Conservation (phyloP, 1,140 invertebrate genomes). For the silkworm (Bombyx mori) region DNA sequence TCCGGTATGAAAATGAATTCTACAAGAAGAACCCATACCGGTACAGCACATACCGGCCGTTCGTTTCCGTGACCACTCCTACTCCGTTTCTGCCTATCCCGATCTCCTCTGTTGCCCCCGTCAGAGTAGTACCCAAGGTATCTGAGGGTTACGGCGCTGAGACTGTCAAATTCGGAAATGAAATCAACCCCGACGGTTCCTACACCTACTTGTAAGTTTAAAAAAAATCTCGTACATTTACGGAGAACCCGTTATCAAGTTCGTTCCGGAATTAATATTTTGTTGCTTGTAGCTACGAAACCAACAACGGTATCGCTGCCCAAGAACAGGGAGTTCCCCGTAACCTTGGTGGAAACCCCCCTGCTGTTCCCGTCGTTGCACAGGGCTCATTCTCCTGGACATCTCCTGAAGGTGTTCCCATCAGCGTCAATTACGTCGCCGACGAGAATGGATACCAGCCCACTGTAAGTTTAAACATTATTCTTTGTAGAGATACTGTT, state of each 20-base stretch:
- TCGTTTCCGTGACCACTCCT: slow-evolving; percentile 18
- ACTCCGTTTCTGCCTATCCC: slow-evolving; percentile 15
- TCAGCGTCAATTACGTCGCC: slow-evolving; percentile 65
- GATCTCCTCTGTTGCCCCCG: slow-evolving; percentile 1
- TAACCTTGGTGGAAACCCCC: slow-evolving; percentile 66
- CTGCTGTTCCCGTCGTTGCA: slow-evolving; percentile 50
- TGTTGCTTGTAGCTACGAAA: slow-evolving; percentile 62
- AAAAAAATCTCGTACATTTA: neutral
- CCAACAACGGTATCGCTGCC: slow-evolving; percentile 73
- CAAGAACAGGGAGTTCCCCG: slow-evolving; percentile 67
- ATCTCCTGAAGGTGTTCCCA: slow-evolving; percentile 38
- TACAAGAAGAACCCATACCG: slow-evolving; percentile 20
- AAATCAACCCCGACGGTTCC: slow-evolving; percentile 42
- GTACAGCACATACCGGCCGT: slow-evolving; percentile 21
- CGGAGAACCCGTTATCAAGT: neutral
- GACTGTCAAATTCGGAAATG: slow-evolving; percentile 37
- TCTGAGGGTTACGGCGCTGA: slow-evolving; percentile 30
- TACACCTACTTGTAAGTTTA: slow-evolving; percentile 51
- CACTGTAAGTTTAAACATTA: slow-evolving; percentile 10
- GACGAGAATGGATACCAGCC: slow-evolving; percentile 74
- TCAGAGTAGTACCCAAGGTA: slow-evolving; percentile 11
- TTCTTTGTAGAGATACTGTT: slow-evolving; percentile 2
- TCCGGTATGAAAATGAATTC: slow-evolving; percentile 11
- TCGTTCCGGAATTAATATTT: neutral
- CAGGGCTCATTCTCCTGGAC: slow-evolving; percentile 62